Conservation (phyloP, 2,888 invertebrate species). For the Deilephila elpenor region DNA sequence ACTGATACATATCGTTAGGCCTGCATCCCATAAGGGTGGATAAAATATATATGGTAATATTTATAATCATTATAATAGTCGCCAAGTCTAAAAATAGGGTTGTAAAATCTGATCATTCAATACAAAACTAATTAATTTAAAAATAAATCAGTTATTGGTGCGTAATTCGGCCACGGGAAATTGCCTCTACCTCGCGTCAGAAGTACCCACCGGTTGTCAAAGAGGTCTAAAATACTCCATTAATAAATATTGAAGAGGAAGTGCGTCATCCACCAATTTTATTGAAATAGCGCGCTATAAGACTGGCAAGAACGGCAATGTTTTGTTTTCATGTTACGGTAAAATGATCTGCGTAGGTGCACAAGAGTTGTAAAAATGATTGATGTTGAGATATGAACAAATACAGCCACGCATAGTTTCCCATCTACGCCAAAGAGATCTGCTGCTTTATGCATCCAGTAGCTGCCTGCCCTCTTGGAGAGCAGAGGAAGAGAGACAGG, state of each 20-base stretch:
- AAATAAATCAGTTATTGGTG: neutral
- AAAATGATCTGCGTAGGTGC: neutral
- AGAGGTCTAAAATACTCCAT: neutral
- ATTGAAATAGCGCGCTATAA: neutral
- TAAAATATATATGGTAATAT: no score
- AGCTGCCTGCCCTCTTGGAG: no score
- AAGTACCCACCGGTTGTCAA: neutral
- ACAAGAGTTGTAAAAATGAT: neutral
- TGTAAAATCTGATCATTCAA: no score
- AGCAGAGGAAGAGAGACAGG: no score
- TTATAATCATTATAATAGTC: no score
- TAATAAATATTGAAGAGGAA: neutral
- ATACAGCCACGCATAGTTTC: no score
- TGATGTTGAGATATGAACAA: neutral
- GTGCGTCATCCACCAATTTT: neutral
- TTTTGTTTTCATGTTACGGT: neutral
- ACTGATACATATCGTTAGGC: no score
- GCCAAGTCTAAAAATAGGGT: no score
- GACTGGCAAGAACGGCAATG: neutral
- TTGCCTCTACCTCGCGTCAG: neutral
- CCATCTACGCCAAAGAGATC: no score
- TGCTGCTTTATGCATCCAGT: no score
- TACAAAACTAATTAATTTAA: neutral
- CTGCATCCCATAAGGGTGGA: no score
- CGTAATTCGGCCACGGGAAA: constrained; percentile 2